Percentiles rank a stretch among this genome's conserved stretches.
These are phyloP conservation scores for Urocyon cinereoargenteus DNA, from an alignment of 2,797 vertebrate genomes.

Conservation along the genomic window DNA sequence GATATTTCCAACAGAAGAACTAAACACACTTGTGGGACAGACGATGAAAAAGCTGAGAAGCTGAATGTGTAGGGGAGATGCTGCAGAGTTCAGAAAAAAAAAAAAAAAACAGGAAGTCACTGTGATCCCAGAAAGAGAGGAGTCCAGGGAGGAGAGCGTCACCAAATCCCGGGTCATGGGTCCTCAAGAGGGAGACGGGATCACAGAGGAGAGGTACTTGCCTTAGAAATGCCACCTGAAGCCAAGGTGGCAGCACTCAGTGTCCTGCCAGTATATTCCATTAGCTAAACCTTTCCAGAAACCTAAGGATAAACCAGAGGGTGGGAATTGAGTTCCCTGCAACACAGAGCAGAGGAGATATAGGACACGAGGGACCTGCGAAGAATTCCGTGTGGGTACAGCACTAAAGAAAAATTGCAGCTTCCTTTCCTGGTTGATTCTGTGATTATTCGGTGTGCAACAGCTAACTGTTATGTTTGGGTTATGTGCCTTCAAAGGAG, in stretches of 20 bases:
- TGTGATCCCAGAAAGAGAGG: not conserved
- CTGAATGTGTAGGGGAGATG: not conserved
- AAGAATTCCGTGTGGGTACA: not conserved
- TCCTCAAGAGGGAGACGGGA: not conserved
- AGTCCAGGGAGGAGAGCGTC: not conserved
- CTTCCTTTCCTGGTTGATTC: not conserved
- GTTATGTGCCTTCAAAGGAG: not conserved
- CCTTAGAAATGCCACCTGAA: not conserved
- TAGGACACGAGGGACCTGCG: not conserved
- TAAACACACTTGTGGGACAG: not conserved
- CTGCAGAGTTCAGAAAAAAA: not conserved
- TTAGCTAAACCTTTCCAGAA: not conserved
- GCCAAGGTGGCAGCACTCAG: not conserved
- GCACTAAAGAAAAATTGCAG: not conserved
- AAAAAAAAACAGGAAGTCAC: not conserved
- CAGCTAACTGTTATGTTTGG: not conserved
- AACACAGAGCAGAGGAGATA: not conserved
- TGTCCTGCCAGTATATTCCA: not conserved
- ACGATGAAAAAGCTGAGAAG: not conserved
- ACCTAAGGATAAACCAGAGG: not conserved
- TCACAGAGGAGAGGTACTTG: not conserved
- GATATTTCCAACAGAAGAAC: not conserved
- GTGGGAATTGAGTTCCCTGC: not conserved
- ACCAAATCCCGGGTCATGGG: too few relatives aligned
- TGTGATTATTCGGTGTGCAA: not conserved